phyloP scores from a whole-genome alignment of 1,140 invertebrate genomes.

The Drosophila erecta region DNA sequence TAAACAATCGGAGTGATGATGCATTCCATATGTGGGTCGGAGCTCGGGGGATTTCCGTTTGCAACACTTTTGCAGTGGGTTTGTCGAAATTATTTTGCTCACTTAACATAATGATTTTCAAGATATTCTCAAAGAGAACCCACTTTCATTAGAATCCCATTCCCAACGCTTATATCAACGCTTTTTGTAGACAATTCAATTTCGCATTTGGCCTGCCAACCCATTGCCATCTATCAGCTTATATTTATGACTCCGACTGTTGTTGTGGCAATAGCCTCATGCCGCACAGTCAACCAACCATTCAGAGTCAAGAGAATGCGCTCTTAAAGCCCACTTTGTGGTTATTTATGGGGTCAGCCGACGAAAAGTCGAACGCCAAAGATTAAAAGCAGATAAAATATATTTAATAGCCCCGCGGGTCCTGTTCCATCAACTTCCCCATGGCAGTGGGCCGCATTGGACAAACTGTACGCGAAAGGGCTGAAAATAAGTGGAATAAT shows the following conservation, averaged over 20 bases:
- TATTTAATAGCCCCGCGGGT: conserved; percentile 69
- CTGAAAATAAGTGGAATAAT: conserved; percentile 27
- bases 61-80: conserved; percentile 21
- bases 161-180: background rate
- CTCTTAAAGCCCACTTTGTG: conserved; percentile 79
- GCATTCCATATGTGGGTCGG: conserved; percentile 19
- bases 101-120: conserved; percentile 29
- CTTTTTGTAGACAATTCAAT: conserved; percentile 35
- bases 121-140: too few species aligned
- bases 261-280: conserved; percentile 29
- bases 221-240: conserved; percentile 67
- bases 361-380: conserved; percentile 80
- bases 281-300: conserved; percentile 34
- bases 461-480: conserved; percentile 4
- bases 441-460: conserved; percentile 19
- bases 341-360: conserved; percentile 78
- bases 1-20: conserved; percentile 26
- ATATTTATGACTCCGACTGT: conserved; percentile 75
- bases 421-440: conserved; percentile 12
- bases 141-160: background rate
- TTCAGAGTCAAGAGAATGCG: conserved; percentile 52
- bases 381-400: conserved; percentile 82
- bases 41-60: conserved; percentile 15
- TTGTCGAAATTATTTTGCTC: conserved; percentile 7
- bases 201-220: conserved; percentile 13